Conservation (phyloP, 2,888 invertebrate genomes). For the Ctena decussata region DNA sequence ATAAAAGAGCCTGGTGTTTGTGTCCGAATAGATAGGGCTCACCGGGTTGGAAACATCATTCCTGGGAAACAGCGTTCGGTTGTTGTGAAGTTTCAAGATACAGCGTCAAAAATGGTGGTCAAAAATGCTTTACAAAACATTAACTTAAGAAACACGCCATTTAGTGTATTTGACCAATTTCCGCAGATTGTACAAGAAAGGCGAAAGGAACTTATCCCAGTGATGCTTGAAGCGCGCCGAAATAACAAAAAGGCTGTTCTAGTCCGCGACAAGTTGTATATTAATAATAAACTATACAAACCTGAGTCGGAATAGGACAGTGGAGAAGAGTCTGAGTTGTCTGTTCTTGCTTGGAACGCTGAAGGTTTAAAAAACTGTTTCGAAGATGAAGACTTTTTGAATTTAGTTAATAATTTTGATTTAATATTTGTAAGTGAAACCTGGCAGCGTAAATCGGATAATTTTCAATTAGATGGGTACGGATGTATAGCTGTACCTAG, state of each 20-base stretch:
- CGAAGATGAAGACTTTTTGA: constrained; percentile 5
- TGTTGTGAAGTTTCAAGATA: constrained; percentile 19
- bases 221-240: neutral
- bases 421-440: constrained; percentile 1
- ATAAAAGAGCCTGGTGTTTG: neutral
- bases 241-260: constrained; percentile 7
- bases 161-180: constrained; percentile 8
- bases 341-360: neutral
- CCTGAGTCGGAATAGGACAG: neutral
- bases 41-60: neutral
- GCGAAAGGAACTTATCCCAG: neutral
- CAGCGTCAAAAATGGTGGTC: neutral
- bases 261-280: constrained; percentile 19
- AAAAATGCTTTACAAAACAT: neutral
- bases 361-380: constrained; percentile 2
- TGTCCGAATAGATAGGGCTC: neutral
- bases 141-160: constrained; percentile 1
- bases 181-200: constrained; percentile 12
- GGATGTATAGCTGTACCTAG: constrained; percentile 2
- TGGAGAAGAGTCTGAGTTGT: neutral
- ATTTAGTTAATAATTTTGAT: constrained; percentile 6
- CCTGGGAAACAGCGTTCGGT: neutral
- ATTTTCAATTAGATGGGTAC: neutral
- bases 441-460: constrained; percentile 1
- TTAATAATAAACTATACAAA: constrained; percentile 12